Conservation (phyloP, 2,888 invertebrate genomes). For the Drosophila cracens region DNA sequence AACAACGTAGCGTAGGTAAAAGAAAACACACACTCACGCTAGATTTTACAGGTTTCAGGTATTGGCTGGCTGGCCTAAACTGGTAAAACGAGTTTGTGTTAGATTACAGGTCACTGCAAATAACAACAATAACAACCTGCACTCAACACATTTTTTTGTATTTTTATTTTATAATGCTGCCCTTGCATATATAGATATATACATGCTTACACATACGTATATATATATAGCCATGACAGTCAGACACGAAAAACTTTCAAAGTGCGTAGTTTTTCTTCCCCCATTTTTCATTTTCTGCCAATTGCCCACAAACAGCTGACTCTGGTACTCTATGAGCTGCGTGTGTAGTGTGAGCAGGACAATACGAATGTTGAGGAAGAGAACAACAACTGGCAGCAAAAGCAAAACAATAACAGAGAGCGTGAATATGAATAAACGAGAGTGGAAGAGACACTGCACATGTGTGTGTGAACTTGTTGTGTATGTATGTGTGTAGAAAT, state of each 20-base stretch:
- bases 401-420: conserved; percentile 79
- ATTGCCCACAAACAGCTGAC: conserved; percentile 68
- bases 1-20: conserved; percentile 54
- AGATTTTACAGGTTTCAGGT: conserved; percentile 61
- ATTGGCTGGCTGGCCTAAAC: conserved; percentile 46
- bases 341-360: conserved; percentile 55
- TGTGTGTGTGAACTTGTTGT: conserved; percentile 10
- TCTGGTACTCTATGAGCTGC: conserved; percentile 19
- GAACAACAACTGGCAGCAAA: conserved; percentile 56
- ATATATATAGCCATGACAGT: conserved; percentile 35
- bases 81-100: conserved; percentile 72
- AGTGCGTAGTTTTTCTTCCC: conserved; percentile 42
- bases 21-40: conserved; percentile 50
- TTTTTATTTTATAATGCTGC: conserved; percentile 1
- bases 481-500: conserved; percentile 7
- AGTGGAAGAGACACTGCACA: conserved; percentile 30
- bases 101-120: conserved; percentile 66
- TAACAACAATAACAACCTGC: conserved; percentile 63
- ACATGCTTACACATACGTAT: background rate
- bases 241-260: conserved; percentile 42
- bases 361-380: conserved; percentile 41
- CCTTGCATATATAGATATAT: conserved; percentile 29
- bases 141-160: conserved; percentile 38
- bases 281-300: conserved; percentile 22
- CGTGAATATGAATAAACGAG: conserved; percentile 46